Evolutionary conservation across 2,113 vertebrate species (phyloP).

Genomic region (Rhynchomys soricoides): DNA sequence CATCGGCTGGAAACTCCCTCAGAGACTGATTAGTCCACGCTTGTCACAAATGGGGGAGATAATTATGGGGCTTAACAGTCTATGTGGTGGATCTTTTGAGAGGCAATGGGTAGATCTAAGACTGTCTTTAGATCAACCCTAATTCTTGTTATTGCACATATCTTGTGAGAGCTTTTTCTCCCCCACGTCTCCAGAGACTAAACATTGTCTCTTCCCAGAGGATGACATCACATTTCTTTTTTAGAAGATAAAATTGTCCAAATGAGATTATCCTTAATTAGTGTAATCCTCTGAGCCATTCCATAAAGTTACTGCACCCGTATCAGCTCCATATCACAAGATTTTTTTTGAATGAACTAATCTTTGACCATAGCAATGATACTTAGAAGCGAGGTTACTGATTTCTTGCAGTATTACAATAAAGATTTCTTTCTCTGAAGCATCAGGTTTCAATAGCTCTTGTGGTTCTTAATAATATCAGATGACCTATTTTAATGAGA

Average conservation of each 20-base stretch:
- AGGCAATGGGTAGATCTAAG: slow-evolving; percentile 90
- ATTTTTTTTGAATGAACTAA: slow-evolving; percentile 85
- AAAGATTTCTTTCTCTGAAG: slow-evolving; percentile 73
- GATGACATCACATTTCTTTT: slow-evolving; percentile 88
- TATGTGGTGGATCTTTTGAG: slow-evolving; percentile 91
- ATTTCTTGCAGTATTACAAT: slow-evolving; percentile 78
- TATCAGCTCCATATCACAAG: slow-evolving; percentile 83
- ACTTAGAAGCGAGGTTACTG: slow-evolving; percentile 81
- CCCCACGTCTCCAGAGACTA: slow-evolving; percentile 81
- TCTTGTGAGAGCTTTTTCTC: slow-evolving; percentile 72
- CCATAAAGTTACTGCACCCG: slow-evolving; percentile 87
- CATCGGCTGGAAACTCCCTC: slow-evolving; percentile 92
- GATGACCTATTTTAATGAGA: slow-evolving; percentile 69
- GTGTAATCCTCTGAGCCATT: slow-evolving; percentile 88
- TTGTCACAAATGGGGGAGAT: slow-evolving; percentile 93
- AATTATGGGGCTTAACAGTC: slow-evolving; percentile 92
- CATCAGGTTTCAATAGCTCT: slow-evolving; percentile 67
- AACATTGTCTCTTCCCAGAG: slow-evolving; percentile 86
- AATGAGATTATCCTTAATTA: slow-evolving; percentile 91
- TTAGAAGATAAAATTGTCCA: slow-evolving; percentile 88
- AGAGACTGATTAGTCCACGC: slow-evolving; percentile 95
- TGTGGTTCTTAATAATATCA: slow-evolving; percentile 54
- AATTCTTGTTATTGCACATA: slow-evolving; percentile 89
- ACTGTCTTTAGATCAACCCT: slow-evolving; percentile 86
- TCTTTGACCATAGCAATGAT: slow-evolving; percentile 82